Conservation (phyloP, 2,888 invertebrate species). For the Parnassius glacialis region DNA sequence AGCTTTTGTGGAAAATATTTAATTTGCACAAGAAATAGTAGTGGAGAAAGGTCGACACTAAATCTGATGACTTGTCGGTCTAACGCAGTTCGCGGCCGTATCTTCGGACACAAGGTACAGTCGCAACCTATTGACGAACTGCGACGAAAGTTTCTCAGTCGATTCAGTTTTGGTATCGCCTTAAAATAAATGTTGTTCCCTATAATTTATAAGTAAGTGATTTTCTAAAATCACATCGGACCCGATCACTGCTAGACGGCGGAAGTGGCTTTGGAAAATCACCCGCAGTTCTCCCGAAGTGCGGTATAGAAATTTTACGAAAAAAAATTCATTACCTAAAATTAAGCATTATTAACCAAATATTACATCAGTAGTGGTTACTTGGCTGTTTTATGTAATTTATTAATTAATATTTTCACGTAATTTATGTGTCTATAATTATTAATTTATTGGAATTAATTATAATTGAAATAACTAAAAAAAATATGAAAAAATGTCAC, state of each 20-base stretch:
- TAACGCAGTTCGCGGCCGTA: not conserved
- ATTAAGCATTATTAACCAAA: constrained; percentile 75
- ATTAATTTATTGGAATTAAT: constrained; percentile 78
- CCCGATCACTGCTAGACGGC: not conserved
- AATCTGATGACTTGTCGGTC: constrained; percentile 41
- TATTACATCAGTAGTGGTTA: constrained; percentile 77
- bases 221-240: constrained; percentile 50
- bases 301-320: constrained; percentile 60
- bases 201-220: constrained; percentile 67
- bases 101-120: not conserved
- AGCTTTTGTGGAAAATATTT: constrained; percentile 76
- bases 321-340: constrained; percentile 74
- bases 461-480: constrained; percentile 67
- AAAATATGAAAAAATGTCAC: constrained; percentile 76
- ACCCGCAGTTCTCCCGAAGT: constrained; percentile 53
- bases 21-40: constrained; percentile 77
- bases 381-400: constrained; percentile 78
- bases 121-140: not conserved
- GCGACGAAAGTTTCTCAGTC: constrained; percentile 24
- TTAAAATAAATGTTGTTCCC: constrained; percentile 77
- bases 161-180: constrained; percentile 60
- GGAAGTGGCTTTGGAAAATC: constrained; percentile 49
- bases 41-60: constrained; percentile 58
- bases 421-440: constrained; percentile 80
- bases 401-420: constrained; percentile 77